These are phyloP conservation scores for Harpalus rufipes DNA, from an alignment of 2,888 invertebrate genomes.

Conservation along the genomic window DNA sequence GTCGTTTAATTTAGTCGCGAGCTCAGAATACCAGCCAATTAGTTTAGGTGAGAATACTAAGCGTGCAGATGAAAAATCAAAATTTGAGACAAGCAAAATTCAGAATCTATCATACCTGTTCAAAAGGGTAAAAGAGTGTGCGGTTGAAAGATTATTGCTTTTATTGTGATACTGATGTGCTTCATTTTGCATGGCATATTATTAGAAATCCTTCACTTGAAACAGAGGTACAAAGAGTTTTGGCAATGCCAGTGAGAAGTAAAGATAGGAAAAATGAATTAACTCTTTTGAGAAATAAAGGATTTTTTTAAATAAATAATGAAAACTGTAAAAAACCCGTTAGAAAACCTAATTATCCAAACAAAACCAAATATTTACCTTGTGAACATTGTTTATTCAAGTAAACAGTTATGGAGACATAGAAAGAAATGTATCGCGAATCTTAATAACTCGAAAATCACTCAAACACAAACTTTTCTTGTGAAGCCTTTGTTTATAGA, in stretches of 20 bases:
- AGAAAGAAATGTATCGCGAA: slow-evolving; percentile 43
- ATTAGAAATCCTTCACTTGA: slow-evolving; percentile 25
- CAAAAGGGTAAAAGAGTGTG: slow-evolving; percentile 9
- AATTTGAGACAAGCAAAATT: neutral
- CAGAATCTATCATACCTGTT: neutral
- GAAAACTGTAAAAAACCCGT: slow-evolving; percentile 31
- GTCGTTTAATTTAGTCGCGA: too few relatives aligned
- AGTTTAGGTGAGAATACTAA: neutral
- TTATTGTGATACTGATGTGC: slow-evolving; percentile 39
- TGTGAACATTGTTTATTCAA: slow-evolving; percentile 59
- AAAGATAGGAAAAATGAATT: slow-evolving; percentile 50
- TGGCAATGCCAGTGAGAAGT: slow-evolving; percentile 13
- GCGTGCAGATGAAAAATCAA: neutral
- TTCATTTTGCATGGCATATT: slow-evolving; percentile 58
- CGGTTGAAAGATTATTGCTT: slow-evolving; percentile 50
- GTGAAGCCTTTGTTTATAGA: slow-evolving; percentile 66
- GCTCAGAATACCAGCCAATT: too few relatives aligned
- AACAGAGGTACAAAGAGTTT: slow-evolving; percentile 43
- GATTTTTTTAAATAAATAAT: slow-evolving; percentile 68
- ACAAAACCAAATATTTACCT: slow-evolving; percentile 34
- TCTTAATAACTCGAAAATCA: neutral
- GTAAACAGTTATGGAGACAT: slow-evolving; percentile 63
- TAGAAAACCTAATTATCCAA: neutral
- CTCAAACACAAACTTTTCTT: slow-evolving; percentile 66
- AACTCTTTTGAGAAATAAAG: slow-evolving; percentile 67